Evolutionary conservation across 2,797 vertebrate species (phyloP).

Genomic region (Poecilia wingei): DNA sequence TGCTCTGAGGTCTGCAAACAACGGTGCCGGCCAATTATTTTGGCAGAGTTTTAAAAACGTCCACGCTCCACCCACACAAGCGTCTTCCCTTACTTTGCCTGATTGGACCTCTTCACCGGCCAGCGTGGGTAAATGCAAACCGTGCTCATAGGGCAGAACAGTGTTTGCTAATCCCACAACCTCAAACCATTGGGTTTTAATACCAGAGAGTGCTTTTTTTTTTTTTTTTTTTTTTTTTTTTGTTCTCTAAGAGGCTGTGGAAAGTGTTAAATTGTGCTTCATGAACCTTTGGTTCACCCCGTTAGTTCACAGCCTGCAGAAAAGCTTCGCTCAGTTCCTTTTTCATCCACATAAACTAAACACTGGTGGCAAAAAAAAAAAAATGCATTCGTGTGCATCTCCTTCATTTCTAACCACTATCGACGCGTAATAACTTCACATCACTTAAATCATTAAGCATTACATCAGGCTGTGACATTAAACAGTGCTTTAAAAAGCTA

Average conservation of each 20-base stretch:
- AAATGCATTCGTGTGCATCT: background rate
- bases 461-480: constrained; percentile 23
- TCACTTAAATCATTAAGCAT: constrained; percentile 17
- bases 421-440: constrained; percentile 22
- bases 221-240: background rate
- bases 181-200: background rate
- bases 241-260: background rate
- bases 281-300: background rate
- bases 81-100: constrained; percentile 7
- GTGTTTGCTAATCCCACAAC: constrained; percentile 1
- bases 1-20: background rate
- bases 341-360: background rate
- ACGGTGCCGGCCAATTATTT: background rate
- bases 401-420: background rate
- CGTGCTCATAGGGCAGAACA: background rate
- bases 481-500: constrained; percentile 43
- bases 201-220: background rate
- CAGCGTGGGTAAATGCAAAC: constrained; percentile 9
- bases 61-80: constrained; percentile 17
- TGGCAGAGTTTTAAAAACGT: background rate
- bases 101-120: constrained; percentile 22
- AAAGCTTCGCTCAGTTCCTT: background rate
- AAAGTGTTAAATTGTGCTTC: constrained; percentile 15
- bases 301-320: background rate
- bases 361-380: background rate